Evolutionary conservation across 2,797 vertebrate genomes (phyloP).

Genomic region (Anolis apletophallus): DNA sequence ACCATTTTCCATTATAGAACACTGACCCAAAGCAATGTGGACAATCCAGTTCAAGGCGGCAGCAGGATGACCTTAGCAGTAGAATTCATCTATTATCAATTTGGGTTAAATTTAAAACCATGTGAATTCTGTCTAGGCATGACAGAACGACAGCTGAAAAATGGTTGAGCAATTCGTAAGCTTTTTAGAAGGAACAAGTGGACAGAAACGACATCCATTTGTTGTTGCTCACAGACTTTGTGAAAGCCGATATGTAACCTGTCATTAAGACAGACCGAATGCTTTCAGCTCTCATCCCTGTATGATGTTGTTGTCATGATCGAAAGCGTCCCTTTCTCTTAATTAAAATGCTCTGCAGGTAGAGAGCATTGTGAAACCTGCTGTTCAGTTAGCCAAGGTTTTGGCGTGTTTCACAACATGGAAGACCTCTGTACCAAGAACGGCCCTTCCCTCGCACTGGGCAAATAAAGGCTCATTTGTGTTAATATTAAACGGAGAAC

Average conservation of each 20-base stretch:
- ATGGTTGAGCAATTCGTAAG: neutral
- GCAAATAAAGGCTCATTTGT: slow-evolving; percentile 66
- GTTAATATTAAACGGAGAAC: slow-evolving; percentile 50
- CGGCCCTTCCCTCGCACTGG: slow-evolving; percentile 41
- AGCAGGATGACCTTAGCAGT: too few relatives aligned
- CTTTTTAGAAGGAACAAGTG: neutral
- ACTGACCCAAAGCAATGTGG: neutral
- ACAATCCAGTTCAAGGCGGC: neutral
- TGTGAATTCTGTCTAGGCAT: neutral
- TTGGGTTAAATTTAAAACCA: neutral
- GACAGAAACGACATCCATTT: neutral
- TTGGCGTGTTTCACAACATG: slow-evolving; percentile 35
- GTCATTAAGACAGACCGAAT: neutral
- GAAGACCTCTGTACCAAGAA: slow-evolving; percentile 58
- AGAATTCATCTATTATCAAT: neutral
- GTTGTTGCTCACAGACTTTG: neutral
- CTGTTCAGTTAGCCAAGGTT: slow-evolving; percentile 26
- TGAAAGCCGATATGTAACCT: neutral
- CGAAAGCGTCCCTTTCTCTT: neutral
- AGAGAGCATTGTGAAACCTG: slow-evolving; percentile 53
- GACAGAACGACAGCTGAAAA: neutral
- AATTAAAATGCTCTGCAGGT: slow-evolving; percentile 14
- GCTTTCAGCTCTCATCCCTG: neutral
- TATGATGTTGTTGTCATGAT: neutral
- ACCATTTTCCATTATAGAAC: too few relatives aligned